Base-by-base conservation (phyloP, 2,797 vertebrate genomes). In the Channa striata region DNA sequence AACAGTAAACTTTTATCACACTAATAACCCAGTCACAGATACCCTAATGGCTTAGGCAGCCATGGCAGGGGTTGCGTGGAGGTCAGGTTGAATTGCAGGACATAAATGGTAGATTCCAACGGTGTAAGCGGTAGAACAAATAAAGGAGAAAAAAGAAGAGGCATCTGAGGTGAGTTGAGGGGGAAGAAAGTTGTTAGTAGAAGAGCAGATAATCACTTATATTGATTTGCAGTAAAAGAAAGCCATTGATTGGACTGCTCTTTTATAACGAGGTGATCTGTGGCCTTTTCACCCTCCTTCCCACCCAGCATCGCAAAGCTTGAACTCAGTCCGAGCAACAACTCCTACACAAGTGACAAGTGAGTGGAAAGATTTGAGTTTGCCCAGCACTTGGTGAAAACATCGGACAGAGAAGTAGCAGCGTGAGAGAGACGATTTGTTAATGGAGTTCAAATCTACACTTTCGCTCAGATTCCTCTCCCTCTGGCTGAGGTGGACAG, bases 81-180 rank as follows among this genome's bases (percentile, higher is more conserved):
- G 93, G 92, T 93, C 92, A 93, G 91, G 92, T 93, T 93, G 91
- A 94, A 92, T 94, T 93, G 92, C 91, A 92, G 88, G 87, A 91
- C 87, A 89, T 91, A 91, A 93, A 91, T 68, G 85, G 83, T 83
- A 71, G 86, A 85, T 80, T 89, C 81, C 83, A 83, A 89, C 87
- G 11, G 4, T 40, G 12, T 11, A 40, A 12, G 11, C 43, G 68
- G 80, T 74, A 87, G 83, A 83, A 89, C 84, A 89, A 89, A 90
- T 92, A 87, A 93, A 92, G 73, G 51, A 66, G 61, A 61, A 69
- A 44, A 57, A 66, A 81, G 72, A 71, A 75, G 77, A 68, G 70
- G 65, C 60, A 72, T 84, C 63, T 62, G 86, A 92, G 85, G 90
- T 84, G 77, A 87, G 83, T 72, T 60, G 74, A 88, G 68, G 77